phyloP scores from a whole-genome alignment of 2,113 vertebrate species.

The Petromus typicus region DNA sequence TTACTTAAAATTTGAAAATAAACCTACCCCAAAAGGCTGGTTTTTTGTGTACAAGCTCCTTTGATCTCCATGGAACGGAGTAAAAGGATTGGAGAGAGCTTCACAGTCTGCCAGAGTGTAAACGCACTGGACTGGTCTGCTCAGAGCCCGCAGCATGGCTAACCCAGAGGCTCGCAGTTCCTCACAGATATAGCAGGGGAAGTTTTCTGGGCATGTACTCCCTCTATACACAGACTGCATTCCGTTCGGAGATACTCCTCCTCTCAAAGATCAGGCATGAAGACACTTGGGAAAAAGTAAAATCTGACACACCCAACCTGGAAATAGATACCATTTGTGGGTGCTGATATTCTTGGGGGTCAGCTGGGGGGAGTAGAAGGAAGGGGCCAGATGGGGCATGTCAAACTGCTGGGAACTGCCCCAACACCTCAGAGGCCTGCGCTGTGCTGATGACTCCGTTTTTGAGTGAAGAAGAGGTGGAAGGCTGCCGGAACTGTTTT shows the following conservation, averaged over 20 bases:
- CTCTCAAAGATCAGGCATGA: constrained; percentile 61
- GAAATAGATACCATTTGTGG: constrained; percentile 62
- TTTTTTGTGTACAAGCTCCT: constrained; percentile 68
- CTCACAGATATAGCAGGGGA: neutral
- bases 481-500: constrained; percentile 44
- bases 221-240: neutral
- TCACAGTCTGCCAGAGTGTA: constrained; percentile 17
- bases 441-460: constrained; percentile 18
- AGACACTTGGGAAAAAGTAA: constrained; percentile 55
- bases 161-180: neutral
- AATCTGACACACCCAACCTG: constrained; percentile 60
- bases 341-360: constrained; percentile 67
- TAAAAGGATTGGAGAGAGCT: constrained; percentile 53
- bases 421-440: constrained; percentile 71
- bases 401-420: constrained; percentile 79
- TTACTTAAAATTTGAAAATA: constrained; percentile 58
- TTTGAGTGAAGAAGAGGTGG: constrained; percentile 37
- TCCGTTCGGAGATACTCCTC: constrained; percentile 14
- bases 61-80: constrained; percentile 73
- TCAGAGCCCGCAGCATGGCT: constrained; percentile 16
- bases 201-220: neutral
- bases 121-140: neutral
- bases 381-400: constrained; percentile 69
- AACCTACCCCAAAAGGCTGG: constrained; percentile 58
- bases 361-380: neutral